Evolutionary conservation across 2,113 vertebrate genomes (phyloP).

Genomic region (Arizona elegans): DNA sequence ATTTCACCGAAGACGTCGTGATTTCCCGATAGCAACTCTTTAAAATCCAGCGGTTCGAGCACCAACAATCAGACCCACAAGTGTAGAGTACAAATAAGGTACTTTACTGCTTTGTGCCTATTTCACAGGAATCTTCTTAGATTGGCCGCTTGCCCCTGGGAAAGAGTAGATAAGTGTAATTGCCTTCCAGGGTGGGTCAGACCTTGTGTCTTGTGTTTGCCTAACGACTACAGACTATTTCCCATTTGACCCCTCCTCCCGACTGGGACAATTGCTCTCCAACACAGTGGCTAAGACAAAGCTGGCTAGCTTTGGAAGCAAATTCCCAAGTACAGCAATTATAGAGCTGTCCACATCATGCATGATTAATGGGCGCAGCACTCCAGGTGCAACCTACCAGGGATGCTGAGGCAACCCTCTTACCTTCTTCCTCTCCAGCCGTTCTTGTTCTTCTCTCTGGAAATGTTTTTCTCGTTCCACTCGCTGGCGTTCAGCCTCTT

Average conservation of each 20-base stretch:
- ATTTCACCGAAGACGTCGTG: too few relatives aligned
- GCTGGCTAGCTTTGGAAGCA: not conserved
- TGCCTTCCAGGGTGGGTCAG: not conserved
- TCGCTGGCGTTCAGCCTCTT: conserved; percentile 87
- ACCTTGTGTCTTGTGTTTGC: not conserved
- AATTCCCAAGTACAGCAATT: not conserved
- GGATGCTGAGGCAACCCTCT: not conserved
- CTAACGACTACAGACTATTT: not conserved
- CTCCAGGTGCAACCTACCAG: not conserved
- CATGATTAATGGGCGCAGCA: not conserved
- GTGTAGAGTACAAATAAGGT: not conserved
- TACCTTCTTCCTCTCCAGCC: conserved; percentile 94
- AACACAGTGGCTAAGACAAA: not conserved
- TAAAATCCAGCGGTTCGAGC: too few relatives aligned
- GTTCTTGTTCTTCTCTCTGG: conserved; percentile 94
- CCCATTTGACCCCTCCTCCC: not conserved
- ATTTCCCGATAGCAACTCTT: too few relatives aligned
- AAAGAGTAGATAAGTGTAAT: not conserved
- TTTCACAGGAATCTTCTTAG: not conserved
- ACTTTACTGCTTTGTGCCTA: not conserved
- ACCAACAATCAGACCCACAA: too few relatives aligned
- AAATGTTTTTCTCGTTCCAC: conserved; percentile 95
- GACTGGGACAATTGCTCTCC: not conserved
- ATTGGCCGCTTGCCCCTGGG: not conserved
- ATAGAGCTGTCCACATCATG: not conserved